Conservation (phyloP, 2,888 invertebrate genomes). For the Sarcophaga caerulescens region DNA sequence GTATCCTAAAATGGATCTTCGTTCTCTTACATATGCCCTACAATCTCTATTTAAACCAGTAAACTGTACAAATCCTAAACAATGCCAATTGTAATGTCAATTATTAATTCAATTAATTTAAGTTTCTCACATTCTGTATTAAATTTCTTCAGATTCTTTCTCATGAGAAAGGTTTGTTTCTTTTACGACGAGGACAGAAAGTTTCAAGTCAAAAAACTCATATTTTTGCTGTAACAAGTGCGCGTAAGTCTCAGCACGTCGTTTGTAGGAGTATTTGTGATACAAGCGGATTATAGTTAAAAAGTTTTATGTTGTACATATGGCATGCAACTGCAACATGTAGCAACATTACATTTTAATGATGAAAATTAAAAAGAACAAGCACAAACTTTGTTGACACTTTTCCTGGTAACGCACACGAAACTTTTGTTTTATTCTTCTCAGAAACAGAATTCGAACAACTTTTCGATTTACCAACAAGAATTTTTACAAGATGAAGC, state of each 20-base stretch:
- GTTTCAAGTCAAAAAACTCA: background rate
- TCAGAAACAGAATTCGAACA: background rate
- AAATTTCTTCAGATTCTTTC: too few relatives aligned
- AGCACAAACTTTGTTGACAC: background rate
- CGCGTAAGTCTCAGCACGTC: background rate
- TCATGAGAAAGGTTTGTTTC: too few relatives aligned
- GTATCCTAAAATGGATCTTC: too few relatives aligned
- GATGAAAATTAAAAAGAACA: background rate
- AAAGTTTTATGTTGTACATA: background rate
- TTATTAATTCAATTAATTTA: too few relatives aligned
- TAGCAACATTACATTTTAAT: background rate
- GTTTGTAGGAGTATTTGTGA: background rate
- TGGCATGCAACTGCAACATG: background rate
- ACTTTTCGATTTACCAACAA: background rate
- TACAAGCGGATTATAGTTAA: background rate
- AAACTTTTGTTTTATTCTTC: background rate
- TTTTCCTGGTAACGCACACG: background rate
- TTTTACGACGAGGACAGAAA: background rate
- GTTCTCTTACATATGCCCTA: too few relatives aligned
- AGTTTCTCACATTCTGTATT: too few relatives aligned
- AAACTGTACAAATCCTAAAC: too few relatives aligned
- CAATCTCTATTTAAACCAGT: too few relatives aligned
- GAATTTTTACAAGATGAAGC: too few relatives aligned
- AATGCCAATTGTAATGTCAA: too few relatives aligned
- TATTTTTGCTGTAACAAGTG: background rate